phyloP scores from a whole-genome alignment of 2,888 invertebrate species.

The Pterostichus madidus region DNA sequence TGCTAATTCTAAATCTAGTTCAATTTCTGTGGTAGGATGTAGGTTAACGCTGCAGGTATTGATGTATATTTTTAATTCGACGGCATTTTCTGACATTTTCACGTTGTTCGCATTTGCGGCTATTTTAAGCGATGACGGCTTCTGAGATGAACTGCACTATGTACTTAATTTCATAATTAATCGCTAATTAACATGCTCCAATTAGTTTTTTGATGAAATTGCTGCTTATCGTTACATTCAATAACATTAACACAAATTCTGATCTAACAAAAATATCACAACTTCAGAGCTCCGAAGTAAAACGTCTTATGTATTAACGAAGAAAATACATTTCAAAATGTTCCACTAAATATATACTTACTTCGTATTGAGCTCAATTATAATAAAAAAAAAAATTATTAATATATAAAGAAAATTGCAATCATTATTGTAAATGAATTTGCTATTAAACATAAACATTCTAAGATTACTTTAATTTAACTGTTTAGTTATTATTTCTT shows the following conservation, averaged over 20 bases:
- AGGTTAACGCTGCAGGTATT: conserved; percentile 21
- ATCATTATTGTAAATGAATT: no score
- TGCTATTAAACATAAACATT: no score
- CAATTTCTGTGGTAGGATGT: not conserved
- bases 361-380: no score
- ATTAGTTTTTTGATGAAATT: conserved; percentile 34
- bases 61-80: conserved; percentile 8
- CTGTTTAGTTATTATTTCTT: no score
- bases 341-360: no score
- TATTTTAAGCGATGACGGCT: conserved; percentile 45
- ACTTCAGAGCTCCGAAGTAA: no score
- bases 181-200: conserved; percentile 52
- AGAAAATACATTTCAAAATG: no score
- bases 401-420: no score
- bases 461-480: no score
- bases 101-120: conserved; percentile 4
- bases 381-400: no score
- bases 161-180: conserved; percentile 52
- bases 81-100: conserved; percentile 55
- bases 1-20: conserved; percentile 23
- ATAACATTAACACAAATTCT: conserved; percentile 28
- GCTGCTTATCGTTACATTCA: conserved; percentile 39
- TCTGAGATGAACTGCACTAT: conserved; percentile 12
- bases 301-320: no score
- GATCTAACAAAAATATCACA: no score